Evolutionary conservation across 2,888 invertebrate genomes (phyloP).

Genomic region (Amblyteles armatorius): DNA sequence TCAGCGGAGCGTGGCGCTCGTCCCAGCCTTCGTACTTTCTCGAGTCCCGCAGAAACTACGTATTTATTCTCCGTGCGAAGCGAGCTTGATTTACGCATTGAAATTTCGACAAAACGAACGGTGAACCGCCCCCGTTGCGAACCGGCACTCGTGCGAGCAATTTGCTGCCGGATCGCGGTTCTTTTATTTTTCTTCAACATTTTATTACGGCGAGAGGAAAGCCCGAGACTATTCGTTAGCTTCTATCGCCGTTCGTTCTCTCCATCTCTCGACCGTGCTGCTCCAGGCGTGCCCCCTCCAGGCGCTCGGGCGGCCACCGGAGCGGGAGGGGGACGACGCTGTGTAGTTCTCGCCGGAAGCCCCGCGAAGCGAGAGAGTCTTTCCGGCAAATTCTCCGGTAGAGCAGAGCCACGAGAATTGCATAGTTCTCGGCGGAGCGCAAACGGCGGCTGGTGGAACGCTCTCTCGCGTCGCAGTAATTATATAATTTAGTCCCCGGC

Average conservation of each 20-base stretch:
- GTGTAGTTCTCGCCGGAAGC: slow-evolving; percentile 26
- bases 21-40: slow-evolving; percentile 32
- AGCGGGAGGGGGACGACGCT: neutral
- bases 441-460: slow-evolving; percentile 8
- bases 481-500: slow-evolving; percentile 67
- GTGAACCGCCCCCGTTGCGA: slow-evolving; percentile 6
- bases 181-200: slow-evolving; percentile 14
- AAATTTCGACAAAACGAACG: slow-evolving; percentile 59
- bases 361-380: slow-evolving; percentile 25
- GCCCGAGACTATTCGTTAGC: slow-evolving; percentile 44
- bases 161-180: neutral
- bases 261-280: slow-evolving; percentile 1
- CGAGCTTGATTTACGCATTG: slow-evolving; percentile 41
- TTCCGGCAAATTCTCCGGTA: slow-evolving; percentile 40
- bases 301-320: neutral
- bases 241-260: slow-evolving; percentile 15
- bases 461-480: slow-evolving; percentile 61
- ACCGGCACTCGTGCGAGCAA: slow-evolving; percentile 17
- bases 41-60: slow-evolving; percentile 7
- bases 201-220: slow-evolving; percentile 16
- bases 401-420: slow-evolving; percentile 26
- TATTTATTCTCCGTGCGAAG: slow-evolving; percentile 20
- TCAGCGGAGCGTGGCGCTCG: slow-evolving; percentile 37
- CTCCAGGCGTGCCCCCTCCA: neutral
- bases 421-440: slow-evolving; percentile 13